These are phyloP conservation scores for Axea sp. DNA, from an alignment of 2,888 invertebrate genomes.

Conservation along the genomic window DNA sequence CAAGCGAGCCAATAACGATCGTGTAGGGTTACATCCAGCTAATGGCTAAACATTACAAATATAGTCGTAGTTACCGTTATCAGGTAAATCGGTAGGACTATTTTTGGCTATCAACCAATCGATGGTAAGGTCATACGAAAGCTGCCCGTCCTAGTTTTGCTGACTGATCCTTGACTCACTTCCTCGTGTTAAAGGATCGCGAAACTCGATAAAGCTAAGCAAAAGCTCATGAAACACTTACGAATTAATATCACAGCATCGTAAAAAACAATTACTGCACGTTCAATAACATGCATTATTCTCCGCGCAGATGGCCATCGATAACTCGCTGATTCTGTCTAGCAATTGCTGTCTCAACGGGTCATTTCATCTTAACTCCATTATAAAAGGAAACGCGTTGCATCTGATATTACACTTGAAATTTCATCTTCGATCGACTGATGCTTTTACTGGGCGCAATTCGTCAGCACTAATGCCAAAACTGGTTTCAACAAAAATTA, in stretches of 20 bases:
- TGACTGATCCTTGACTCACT: constrained; percentile 72
- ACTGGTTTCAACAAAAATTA: too few relatives aligned
- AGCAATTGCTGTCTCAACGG: too few relatives aligned
- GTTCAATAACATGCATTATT: constrained; percentile 16
- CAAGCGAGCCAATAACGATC: constrained; percentile 23
- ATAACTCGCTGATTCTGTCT: too few relatives aligned
- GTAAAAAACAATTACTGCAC: constrained; percentile 16
- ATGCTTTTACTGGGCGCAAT: too few relatives aligned
- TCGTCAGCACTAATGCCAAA: too few relatives aligned
- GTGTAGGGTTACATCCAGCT: constrained; percentile 22
- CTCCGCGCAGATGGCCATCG: constrained; percentile 5
- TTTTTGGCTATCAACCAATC: constrained; percentile 78
- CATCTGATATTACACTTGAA: too few relatives aligned
- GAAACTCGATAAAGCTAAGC: constrained; percentile 50
- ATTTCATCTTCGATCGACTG: too few relatives aligned
- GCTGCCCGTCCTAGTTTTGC: constrained; percentile 65
- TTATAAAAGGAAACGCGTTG: too few relatives aligned
- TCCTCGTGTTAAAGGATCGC: constrained; percentile 57
- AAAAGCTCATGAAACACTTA: constrained; percentile 42
- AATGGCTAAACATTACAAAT: constrained; percentile 49
- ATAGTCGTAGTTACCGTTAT: constrained; percentile 65
- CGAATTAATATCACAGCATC: constrained; percentile 28
- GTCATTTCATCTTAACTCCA: too few relatives aligned
- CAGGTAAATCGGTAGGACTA: constrained; percentile 70
- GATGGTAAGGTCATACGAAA: constrained; percentile 75